A percentile compares a stretch with the other conserved stretches of the same genome.
These are phyloP conservation scores for Ceratitis capitata DNA, from an alignment of 1,140 invertebrate species.

Conservation along the genomic window DNA sequence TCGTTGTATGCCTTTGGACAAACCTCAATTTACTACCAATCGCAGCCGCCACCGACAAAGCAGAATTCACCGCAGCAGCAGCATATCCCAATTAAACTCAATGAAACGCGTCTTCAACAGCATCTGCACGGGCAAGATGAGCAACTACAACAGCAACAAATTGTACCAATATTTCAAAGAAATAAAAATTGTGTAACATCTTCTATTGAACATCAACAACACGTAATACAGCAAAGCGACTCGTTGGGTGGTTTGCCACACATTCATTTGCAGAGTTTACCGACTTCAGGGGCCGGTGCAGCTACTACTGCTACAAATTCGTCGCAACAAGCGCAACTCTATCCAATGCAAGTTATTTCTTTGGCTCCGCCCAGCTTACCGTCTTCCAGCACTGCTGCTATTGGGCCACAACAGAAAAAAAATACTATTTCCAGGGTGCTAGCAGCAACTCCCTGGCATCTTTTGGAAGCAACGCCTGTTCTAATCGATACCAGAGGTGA, in stretches of 20 bases:
- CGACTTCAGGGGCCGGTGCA: slow-evolving; percentile 44
- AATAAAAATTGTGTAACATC: not conserved
- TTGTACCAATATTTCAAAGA: not conserved
- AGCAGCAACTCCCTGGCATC: slow-evolving; percentile 51
- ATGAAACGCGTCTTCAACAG: not conserved
- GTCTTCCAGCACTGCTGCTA: not conserved
- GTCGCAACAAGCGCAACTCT: slow-evolving; percentile 11
- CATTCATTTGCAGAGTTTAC: slow-evolving; percentile 50
- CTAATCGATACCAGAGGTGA: slow-evolving; percentile 62
- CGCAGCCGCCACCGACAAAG: slow-evolving; percentile 39
- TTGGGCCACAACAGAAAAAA: not conserved
- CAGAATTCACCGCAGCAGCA: slow-evolving; percentile 46
- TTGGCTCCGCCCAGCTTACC: not conserved
- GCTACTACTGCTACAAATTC: not conserved
- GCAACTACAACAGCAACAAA: slow-evolving; percentile 32
- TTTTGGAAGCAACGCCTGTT: slow-evolving; percentile 59
- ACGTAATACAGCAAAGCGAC: slow-evolving; percentile 31
- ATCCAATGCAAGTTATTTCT: slow-evolving; percentile 40
- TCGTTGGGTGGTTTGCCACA: slow-evolving; percentile 51
- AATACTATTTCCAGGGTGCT: not conserved
- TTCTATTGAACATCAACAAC: slow-evolving; percentile 36
- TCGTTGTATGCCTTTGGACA: slow-evolving; percentile 54
- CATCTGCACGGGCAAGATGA: slow-evolving; percentile 46
- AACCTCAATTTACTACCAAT: slow-evolving; percentile 59
- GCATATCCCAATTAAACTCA: slow-evolving; percentile 44